Evolutionary conservation across 2,888 invertebrate species (phyloP).

Genomic region (Lasioglossum zephyrum): DNA sequence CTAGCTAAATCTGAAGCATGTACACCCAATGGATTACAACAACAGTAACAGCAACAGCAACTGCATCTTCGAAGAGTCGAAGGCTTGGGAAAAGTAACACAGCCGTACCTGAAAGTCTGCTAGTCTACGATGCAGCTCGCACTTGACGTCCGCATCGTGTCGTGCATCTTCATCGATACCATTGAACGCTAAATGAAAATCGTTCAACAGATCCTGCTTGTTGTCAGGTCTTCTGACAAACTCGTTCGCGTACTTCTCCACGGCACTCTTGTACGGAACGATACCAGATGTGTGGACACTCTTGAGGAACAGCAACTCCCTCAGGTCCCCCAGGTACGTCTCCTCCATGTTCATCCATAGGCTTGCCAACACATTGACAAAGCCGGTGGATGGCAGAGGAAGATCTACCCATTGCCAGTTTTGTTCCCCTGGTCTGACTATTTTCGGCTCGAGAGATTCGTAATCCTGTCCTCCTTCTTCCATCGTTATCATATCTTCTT

Average conservation of each 20-base stretch:
- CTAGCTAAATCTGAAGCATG: no score
- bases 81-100: no score
- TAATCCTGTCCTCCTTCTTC: neutral
- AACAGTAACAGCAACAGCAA: no score
- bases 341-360: constrained; percentile 86
- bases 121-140: constrained; percentile 87
- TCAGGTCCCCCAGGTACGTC: constrained; percentile 85
- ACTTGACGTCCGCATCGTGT: constrained; percentile 86
- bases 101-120: constrained; percentile 84
- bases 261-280: constrained; percentile 86
- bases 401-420: constrained; percentile 84
- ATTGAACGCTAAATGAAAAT: constrained; percentile 87
- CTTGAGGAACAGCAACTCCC: constrained; percentile 86
- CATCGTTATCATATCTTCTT: neutral
- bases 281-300: constrained; percentile 86
- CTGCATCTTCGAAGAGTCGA: no score
- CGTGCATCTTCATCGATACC: constrained; percentile 87
- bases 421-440: constrained; percentile 67
- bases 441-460: neutral
- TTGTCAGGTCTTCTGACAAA: constrained; percentile 86
- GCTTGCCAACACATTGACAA: constrained; percentile 84
- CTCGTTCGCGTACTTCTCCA: constrained; percentile 86
- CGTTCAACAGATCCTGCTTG: constrained; percentile 86
- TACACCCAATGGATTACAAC: no score
- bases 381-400: constrained; percentile 81